Percentiles rank a stretch among this genome's conserved stretches.
Conservation (phyloP, 2,797 vertebrate species). For the Zalophus californianus region DNA sequence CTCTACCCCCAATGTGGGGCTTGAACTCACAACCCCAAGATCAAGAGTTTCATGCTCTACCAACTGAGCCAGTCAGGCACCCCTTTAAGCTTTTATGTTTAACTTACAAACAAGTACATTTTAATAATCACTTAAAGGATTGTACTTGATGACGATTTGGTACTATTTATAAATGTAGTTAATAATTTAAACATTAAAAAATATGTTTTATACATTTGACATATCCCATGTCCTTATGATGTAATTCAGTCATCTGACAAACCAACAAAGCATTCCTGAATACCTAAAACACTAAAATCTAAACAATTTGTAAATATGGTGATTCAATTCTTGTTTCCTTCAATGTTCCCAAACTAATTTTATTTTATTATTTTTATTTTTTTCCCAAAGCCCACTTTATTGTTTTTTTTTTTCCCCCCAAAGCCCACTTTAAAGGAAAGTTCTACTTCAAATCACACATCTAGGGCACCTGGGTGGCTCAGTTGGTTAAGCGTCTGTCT, state of each 20-base stretch:
- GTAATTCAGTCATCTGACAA: neutral
- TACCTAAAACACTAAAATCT: constrained; percentile 24
- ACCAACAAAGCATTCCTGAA: constrained; percentile 40
- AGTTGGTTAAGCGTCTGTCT: no score
- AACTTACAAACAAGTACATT: constrained; percentile 37
- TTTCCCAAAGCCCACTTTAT: neutral
- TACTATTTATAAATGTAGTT: constrained; percentile 41
- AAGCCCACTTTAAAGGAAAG: constrained; percentile 60
- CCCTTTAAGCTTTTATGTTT: constrained; percentile 12
- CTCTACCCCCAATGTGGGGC: neutral
- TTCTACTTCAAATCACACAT: constrained; percentile 13
- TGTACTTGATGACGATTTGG: constrained; percentile 1
- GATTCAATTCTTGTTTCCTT: constrained; percentile 31
- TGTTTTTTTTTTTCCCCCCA: neutral
- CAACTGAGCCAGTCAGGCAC: neutral
- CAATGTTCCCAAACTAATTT: constrained; percentile 37
- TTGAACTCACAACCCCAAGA: neutral
- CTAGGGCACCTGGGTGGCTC: neutral
- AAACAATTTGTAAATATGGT: constrained; percentile 28
- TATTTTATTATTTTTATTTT: neutral
- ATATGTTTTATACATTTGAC: constrained; percentile 20
- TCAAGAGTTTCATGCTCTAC: neutral
- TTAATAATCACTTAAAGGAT: constrained; percentile 36
- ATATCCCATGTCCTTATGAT: constrained; percentile 14
- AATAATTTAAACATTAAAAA: constrained; percentile 48